Percentiles rank a stretch among this genome's conserved stretches.
These are phyloP conservation scores for Acanthochromis polyacanthus DNA, from an alignment of 2,113 vertebrate genomes.

Conservation along the genomic window DNA sequence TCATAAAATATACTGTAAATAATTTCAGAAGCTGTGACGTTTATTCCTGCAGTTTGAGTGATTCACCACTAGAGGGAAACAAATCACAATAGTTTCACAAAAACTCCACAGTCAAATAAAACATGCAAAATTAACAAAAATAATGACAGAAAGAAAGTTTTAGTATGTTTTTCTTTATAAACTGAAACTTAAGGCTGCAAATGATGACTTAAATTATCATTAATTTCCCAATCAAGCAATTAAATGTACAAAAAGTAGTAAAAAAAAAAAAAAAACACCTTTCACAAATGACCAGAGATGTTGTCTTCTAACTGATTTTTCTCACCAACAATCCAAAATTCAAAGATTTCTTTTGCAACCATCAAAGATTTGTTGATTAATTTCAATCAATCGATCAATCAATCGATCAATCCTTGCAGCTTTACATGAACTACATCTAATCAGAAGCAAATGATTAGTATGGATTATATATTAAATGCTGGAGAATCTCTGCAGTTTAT, in stretches of 20 bases:
- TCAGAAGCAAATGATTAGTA: not conserved
- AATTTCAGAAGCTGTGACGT: not conserved
- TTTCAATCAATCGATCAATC: not conserved
- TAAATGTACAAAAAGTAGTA: too few relatives aligned
- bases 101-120: not conserved
- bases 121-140: not conserved
- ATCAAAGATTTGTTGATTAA: not conserved
- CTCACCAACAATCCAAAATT: not conserved
- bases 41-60: slow-evolving; percentile 3
- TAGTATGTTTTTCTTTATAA: too few relatives aligned
- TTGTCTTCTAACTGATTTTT: too few relatives aligned
- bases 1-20: not conserved
- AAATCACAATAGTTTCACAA: not conserved
- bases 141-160: too few relatives aligned
- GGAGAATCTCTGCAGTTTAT: too few relatives aligned
- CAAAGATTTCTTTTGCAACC: not conserved
- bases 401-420: not conserved
- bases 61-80: slow-evolving; percentile 25
- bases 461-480: too few relatives aligned
- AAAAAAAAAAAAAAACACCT: too few relatives aligned
- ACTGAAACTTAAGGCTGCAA: too few relatives aligned
- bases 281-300: too few relatives aligned
- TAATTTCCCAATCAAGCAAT: too few relatives aligned
- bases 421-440: not conserved
- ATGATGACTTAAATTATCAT: too few relatives aligned